These are phyloP conservation scores for Channallabes apus DNA, from an alignment of 2,797 vertebrate genomes.

Conservation along the genomic window DNA sequence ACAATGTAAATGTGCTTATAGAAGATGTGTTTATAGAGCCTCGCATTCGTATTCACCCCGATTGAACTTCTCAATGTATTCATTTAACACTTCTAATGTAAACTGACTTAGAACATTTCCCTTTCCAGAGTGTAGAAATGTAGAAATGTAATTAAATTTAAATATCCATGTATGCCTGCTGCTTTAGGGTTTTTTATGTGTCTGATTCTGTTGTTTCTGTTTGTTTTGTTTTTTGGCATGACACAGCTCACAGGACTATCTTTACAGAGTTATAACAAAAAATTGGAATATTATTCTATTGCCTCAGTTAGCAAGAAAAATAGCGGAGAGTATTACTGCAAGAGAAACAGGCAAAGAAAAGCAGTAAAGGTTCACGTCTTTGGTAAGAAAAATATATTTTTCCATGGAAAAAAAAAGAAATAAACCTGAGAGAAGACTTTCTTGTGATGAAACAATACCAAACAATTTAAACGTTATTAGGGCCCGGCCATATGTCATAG, in stretches of 20 bases:
- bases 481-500: too few species aligned
- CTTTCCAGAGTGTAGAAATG: neutral
- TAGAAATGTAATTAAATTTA: neutral
- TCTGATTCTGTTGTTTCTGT: constrained; percentile 11
- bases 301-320: constrained; percentile 52
- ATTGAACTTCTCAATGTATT: neutral
- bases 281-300: constrained; percentile 58
- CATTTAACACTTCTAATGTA: neutral
- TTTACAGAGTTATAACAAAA: rapidly evolving
- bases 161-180: neutral
- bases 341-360: constrained; percentile 16
- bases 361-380: constrained; percentile 60
- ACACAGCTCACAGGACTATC: constrained; percentile 34
- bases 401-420: neutral
- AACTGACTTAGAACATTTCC: neutral
- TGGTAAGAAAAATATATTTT: constrained; percentile 60
- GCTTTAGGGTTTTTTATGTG: neutral
- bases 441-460: neutral
- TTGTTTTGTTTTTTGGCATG: neutral
- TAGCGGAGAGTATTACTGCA: constrained; percentile 69
- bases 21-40: neutral
- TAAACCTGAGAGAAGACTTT: neutral
- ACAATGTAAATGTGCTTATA: constrained; percentile 1
- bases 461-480: neutral
- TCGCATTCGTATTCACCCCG: neutral